Evolutionary conservation across 2,888 invertebrate genomes (phyloP).

Genomic region (Theretra japonica): DNA sequence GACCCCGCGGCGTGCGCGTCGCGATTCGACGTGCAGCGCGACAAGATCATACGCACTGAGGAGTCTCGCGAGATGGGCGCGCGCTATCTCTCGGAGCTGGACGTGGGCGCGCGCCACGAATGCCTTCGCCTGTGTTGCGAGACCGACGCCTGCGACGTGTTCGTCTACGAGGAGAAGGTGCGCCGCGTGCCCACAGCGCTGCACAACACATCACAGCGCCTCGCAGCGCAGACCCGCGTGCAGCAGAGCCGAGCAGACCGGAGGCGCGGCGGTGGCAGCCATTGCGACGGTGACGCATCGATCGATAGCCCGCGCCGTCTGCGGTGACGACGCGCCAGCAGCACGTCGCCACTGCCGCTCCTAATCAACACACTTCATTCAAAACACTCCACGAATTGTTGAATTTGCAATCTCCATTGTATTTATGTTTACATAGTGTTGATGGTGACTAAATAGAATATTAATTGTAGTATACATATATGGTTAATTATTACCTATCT

Average conservation of each 20-base stretch:
- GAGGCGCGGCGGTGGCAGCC: too few species aligned
- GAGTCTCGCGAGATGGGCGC: slow-evolving; percentile 96
- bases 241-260: too few species aligned
- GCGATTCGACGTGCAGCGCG: slow-evolving; percentile 93
- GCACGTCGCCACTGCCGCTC: too few species aligned
- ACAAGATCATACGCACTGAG: slow-evolving; percentile 95
- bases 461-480: too few species aligned
- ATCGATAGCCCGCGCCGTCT: background rate
- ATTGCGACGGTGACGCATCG: background rate
- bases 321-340: too few species aligned
- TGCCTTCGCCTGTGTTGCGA: slow-evolving; percentile 95
- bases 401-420: too few species aligned
- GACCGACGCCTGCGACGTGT: slow-evolving; percentile 94
- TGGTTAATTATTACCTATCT: too few species aligned
- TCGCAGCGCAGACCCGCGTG: background rate
- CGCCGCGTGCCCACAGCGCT: slow-evolving; percentile 29
- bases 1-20: slow-evolving; percentile 88
- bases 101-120: slow-evolving; percentile 91
- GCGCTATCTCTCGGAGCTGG: slow-evolving; percentile 93
- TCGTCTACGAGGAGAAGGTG: slow-evolving; percentile 96
- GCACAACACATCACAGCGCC: background rate
- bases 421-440: too few species aligned
- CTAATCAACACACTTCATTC: too few species aligned
- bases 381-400: too few species aligned
- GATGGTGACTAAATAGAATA: too few species aligned